Base-by-base conservation (phyloP, 1,140 invertebrate genomes). In the Zeugodacus cucurbitae region DNA sequence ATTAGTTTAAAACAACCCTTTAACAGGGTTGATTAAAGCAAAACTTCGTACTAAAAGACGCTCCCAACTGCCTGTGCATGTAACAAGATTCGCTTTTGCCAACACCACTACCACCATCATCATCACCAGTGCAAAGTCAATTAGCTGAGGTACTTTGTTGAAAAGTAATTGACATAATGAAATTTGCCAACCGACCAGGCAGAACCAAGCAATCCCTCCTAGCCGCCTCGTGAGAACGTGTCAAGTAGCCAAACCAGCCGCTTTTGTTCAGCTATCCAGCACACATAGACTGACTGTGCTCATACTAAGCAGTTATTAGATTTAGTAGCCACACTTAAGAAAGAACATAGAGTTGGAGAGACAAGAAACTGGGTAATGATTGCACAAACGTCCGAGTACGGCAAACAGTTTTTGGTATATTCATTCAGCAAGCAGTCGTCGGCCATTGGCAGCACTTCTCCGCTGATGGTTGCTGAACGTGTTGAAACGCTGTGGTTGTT, bases 91-190 rank as follows among this genome's bases (percentile, higher is more conserved):
- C 74, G 41, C 37, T 82, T 48, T 54, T 20, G 11, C 48, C 48
- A 17, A 54, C 14, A 54, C 48, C 14, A 17, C 44, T 11, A 54
- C 48, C 14, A 17, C 44, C 34, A 48, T 4, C 41, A 48, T 41
- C 74, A 82, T 2, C 74, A 22, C 41, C 26, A 82, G 4, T 48
- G 74, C 44, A 82, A 82, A 82, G 74, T 82, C 74, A 82, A 82
- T 82, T 82, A 82, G 74, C 74, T 54, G 41, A 82, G 74, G 74
- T 82, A 82, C 74, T 82, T 82, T 82, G 74, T 82, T 82, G 74
- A 22, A 48, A 48, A 82, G 74, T 82, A 82, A 82, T 82, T 82
- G 74, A 82, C 74, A 82, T 82, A 82, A 82, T 82, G 74, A 82
- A 82, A 82, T 82, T 82, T 82, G 41, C 37, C 34, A 82, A 82